These are phyloP conservation scores for Aphodius sticticus DNA, from an alignment of 2,888 invertebrate genomes.

Conservation along the genomic window DNA sequence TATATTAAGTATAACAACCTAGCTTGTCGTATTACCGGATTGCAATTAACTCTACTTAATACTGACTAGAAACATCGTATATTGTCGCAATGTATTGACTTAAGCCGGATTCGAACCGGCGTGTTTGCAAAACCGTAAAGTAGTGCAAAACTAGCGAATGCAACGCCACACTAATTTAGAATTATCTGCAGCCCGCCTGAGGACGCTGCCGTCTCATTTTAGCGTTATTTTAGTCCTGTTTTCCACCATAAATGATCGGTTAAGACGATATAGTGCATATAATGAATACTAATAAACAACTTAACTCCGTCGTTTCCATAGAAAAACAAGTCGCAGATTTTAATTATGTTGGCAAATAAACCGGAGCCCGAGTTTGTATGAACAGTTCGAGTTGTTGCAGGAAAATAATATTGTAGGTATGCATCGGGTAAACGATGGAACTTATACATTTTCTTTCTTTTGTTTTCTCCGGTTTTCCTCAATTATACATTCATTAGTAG, in stretches of 20 bases:
- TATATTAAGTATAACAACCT: background rate
- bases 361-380: background rate
- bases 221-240: background rate
- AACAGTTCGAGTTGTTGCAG: background rate
- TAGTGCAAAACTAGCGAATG: background rate
- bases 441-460: too few relatives aligned
- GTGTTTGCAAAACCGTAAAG: background rate
- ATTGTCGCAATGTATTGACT: background rate
- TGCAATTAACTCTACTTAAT: background rate
- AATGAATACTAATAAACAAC: conserved; percentile 4
- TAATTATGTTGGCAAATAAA: conserved; percentile 4
- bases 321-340: background rate
- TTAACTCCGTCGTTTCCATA: background rate
- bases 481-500: too few relatives aligned
- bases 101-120: background rate
- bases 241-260: conserved; percentile 4
- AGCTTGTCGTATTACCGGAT: background rate
- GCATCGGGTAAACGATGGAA: too few relatives aligned
- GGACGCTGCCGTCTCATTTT: background rate
- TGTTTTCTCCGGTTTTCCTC: too few relatives aligned
- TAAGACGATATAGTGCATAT: background rate
- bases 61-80: conserved; percentile 4
- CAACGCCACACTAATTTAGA: background rate
- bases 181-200: background rate
- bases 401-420: background rate